Conservation (phyloP, 2,888 invertebrate genomes). For the Gnatocerus cornutus region DNA sequence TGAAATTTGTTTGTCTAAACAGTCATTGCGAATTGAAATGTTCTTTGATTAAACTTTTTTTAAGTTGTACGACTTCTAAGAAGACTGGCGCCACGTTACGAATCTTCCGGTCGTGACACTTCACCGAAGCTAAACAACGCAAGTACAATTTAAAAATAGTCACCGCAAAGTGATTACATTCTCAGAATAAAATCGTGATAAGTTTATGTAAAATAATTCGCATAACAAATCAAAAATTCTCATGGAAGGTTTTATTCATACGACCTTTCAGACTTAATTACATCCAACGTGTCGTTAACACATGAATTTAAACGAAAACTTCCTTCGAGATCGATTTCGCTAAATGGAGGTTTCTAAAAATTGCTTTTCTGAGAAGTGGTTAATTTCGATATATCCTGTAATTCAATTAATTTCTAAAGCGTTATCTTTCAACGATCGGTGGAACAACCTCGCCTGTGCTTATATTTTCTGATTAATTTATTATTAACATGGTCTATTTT, state of each 20-base stretch:
- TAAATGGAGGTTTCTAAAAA: neutral
- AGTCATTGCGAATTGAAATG: too few relatives aligned
- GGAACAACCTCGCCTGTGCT: neutral
- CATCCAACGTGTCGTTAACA: neutral
- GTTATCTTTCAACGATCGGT: neutral
- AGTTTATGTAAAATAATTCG: constrained; percentile 11
- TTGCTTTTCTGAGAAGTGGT: neutral
- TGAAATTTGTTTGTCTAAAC: too few relatives aligned
- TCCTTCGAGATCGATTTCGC: constrained; percentile 9
- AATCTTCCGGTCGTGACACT: too few relatives aligned
- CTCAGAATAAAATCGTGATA: neutral
- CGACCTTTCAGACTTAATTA: constrained; percentile 9
- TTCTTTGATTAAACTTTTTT: too few relatives aligned
- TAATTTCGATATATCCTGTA: constrained; percentile 3
- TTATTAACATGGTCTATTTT: too few relatives aligned
- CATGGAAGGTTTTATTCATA: constrained; percentile 3
- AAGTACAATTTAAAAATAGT: too few relatives aligned
- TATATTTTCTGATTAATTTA: neutral
- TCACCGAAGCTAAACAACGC: too few relatives aligned
- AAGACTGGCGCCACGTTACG: too few relatives aligned
- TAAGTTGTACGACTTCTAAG: too few relatives aligned
- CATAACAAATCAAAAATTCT: constrained; percentile 4
- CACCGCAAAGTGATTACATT: too few relatives aligned
- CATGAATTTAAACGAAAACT: constrained; percentile 3
- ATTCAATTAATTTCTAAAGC: neutral